Conservation (phyloP, 2,888 invertebrate species). For the Plutella xylostella region DNA sequence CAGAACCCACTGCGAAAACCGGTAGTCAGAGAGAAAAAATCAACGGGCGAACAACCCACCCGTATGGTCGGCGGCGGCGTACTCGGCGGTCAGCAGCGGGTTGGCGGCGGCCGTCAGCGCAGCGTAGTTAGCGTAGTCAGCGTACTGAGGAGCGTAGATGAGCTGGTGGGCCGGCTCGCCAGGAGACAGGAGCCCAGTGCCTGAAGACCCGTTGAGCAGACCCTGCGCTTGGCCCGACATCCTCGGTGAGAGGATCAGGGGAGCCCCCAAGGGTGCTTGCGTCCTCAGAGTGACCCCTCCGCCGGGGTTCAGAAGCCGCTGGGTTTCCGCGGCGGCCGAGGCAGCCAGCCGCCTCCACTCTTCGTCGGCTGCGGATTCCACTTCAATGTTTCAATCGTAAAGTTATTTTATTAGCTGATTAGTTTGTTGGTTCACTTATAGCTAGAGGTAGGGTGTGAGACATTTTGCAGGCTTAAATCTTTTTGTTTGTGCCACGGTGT, state of each 20-base stretch:
- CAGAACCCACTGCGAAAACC: no score
- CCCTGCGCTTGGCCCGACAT: constrained; percentile 85
- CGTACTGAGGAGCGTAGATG: constrained; percentile 87
- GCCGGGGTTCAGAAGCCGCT: constrained; percentile 75
- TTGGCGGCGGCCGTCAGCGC: constrained; percentile 82
- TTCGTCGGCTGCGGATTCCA: constrained; percentile 77
- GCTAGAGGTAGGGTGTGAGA: no score
- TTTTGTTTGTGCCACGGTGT: no score
- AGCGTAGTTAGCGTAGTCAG: constrained; percentile 92
- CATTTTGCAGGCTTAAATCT: no score
- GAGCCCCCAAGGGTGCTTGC: constrained; percentile 88
- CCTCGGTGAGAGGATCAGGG: constrained; percentile 91
- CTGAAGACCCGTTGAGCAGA: constrained; percentile 70
- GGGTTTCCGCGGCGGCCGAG: constrained; percentile 83
- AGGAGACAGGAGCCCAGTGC: constrained; percentile 60
- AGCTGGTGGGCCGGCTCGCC: constrained; percentile 82
- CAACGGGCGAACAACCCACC: constrained; percentile 84
- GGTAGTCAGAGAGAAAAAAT: no score
- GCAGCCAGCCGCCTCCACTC: constrained; percentile 88
- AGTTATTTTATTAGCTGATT: constrained; percentile 11
- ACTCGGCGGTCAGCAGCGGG: constrained; percentile 83
- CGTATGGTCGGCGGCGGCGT: constrained; percentile 89
- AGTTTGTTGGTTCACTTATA: no score
- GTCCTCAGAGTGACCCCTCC: constrained; percentile 64
- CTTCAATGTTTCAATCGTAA: constrained; percentile 57